Conservation (phyloP, 1,140 invertebrate species). For the Brachionus angularis region DNA sequence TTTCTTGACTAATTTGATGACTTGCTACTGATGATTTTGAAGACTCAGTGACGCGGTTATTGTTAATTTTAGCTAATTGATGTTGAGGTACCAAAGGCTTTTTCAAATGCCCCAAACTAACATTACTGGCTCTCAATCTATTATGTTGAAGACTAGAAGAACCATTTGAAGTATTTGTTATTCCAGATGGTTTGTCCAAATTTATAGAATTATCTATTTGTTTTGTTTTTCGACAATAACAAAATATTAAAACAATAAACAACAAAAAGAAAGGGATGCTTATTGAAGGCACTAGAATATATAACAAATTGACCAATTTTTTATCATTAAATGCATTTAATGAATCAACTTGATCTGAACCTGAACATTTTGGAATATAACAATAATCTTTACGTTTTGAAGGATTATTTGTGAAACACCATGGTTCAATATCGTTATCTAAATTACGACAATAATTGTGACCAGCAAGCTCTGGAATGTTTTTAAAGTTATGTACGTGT, state of each 20-base stretch:
- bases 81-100: no score
- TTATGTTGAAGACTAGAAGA: neutral
- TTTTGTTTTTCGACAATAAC: constrained; percentile 51
- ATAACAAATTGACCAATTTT: constrained; percentile 57
- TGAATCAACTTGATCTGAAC: constrained; percentile 47
- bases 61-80: no score
- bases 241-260: constrained; percentile 59
- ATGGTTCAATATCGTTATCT: constrained; percentile 71
- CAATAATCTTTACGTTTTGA: constrained; percentile 67
- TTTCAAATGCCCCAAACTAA: neutral
- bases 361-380: constrained; percentile 76
- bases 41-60: neutral
- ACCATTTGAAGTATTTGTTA: neutral
- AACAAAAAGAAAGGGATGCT: constrained; percentile 60
- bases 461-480: constrained; percentile 74
- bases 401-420: constrained; percentile 71
- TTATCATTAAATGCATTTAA: constrained; percentile 16
- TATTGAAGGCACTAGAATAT: constrained; percentile 61
- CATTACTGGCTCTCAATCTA: constrained; percentile 8
- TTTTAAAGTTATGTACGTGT: constrained; percentile 67
- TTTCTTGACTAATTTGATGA: neutral
- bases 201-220: constrained; percentile 45
- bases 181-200: constrained; percentile 29
- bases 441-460: constrained; percentile 92
- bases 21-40: constrained; percentile 34